These are phyloP conservation scores for Folsomia manolachei DNA, from an alignment of 2,888 invertebrate species.

Conservation along the genomic window DNA sequence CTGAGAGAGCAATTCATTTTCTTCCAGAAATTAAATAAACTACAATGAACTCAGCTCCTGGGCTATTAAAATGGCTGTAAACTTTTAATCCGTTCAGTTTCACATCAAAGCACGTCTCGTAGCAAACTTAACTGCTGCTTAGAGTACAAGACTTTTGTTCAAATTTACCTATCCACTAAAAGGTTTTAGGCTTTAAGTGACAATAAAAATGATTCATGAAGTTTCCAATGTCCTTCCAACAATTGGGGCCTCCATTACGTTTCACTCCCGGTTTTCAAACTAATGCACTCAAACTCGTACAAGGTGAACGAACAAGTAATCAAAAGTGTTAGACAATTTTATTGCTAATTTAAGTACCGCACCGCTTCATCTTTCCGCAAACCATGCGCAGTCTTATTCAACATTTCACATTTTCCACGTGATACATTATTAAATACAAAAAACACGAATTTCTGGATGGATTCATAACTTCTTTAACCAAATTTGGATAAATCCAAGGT, in stretches of 20 bases:
- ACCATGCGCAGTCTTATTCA: too few species aligned
- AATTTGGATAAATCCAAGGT: too few species aligned
- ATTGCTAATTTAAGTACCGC: too few species aligned
- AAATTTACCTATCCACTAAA: conserved; percentile 3
- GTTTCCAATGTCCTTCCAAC: background rate
- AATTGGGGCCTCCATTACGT: background rate
- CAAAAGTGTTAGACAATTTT: background rate
- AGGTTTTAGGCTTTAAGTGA: background rate
- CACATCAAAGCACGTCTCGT: background rate
- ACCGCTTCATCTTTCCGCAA: too few species aligned
- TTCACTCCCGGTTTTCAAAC: background rate
- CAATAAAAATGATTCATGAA: conserved; percentile 7
- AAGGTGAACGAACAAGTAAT: background rate
- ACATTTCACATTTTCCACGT: too few species aligned
- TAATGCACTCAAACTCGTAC: background rate
- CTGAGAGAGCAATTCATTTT: background rate
- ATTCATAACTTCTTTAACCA: too few species aligned
- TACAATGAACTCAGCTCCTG: background rate
- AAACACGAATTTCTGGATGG: too few species aligned
- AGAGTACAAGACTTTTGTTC: too few species aligned
- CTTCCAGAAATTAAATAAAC: conserved; percentile 1
- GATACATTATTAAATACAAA: too few species aligned
- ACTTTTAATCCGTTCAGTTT: conserved; percentile 3
- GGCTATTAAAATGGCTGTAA: background rate
- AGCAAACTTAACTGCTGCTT: background rate